phyloP scores from a whole-genome alignment of 2,888 invertebrate genomes.

The Lampropteryx suffumata region DNA sequence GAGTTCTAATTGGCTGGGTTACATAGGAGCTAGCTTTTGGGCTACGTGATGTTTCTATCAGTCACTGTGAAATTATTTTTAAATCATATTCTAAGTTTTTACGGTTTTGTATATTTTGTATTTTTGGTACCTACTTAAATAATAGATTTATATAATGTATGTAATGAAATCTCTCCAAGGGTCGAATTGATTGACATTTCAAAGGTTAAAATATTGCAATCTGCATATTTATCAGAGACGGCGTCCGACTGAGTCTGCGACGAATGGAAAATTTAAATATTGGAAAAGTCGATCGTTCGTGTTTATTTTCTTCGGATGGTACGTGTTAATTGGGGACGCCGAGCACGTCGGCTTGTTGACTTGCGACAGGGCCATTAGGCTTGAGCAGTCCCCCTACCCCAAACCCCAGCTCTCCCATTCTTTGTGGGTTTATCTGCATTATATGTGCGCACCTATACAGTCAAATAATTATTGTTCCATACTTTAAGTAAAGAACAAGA shows the following conservation, averaged over 20 bases:
- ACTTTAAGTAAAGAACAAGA: conserved; percentile 19
- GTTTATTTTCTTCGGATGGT: conserved; percentile 60
- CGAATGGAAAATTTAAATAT: conserved; percentile 44
- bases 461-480: conserved; percentile 25
- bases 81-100: too few relatives aligned
- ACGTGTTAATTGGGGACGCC: conserved; percentile 65
- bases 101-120: too few relatives aligned
- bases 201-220: conserved; percentile 15
- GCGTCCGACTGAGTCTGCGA: conserved; percentile 16
- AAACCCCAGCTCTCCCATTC: conserved; percentile 45
- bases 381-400: conserved; percentile 41
- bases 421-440: conserved; percentile 54
- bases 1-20: too few relatives aligned
- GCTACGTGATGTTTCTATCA: too few relatives aligned
- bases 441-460: conserved; percentile 36
- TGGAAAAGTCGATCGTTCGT: conserved; percentile 48
- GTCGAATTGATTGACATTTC: conserved; percentile 8
- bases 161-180: neutral
- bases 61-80: too few relatives aligned
- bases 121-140: too few relatives aligned
- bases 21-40: too few relatives aligned
- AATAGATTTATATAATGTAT: too few relatives aligned
- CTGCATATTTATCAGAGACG: conserved; percentile 12
- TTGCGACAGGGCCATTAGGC: conserved; percentile 67
- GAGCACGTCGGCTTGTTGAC: conserved; percentile 71